Evolutionary conservation across 2,797 vertebrate genomes (phyloP).

Genomic region (Megaceryle alcyon): DNA sequence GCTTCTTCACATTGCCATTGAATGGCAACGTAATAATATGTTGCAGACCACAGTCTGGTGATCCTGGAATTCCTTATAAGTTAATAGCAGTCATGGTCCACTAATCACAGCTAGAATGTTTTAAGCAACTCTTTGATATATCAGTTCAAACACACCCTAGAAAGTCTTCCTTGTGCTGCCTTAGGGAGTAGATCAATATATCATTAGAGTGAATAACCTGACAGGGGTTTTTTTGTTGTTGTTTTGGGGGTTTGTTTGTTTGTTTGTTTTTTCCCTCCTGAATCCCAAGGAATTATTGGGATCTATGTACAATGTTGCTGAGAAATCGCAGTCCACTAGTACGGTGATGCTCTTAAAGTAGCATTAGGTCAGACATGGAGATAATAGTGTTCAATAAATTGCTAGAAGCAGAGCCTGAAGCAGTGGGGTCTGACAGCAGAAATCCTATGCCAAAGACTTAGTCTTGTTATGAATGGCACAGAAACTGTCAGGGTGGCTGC

Average conservation of each 20-base stretch:
- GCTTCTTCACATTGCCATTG: background rate
- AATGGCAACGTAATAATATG: conserved; percentile 38
- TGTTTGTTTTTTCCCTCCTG: rapidly evolving
- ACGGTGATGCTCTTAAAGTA: background rate
- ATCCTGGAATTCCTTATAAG: conserved; percentile 52
- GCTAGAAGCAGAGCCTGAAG: conserved; percentile 1
- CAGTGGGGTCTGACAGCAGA: background rate
- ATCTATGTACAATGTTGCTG: background rate
- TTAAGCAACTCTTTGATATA: conserved; percentile 33
- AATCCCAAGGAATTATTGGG: background rate
- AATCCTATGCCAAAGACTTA: background rate
- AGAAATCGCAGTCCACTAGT: background rate
- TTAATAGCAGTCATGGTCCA: conserved; percentile 55
- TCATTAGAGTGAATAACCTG: background rate
- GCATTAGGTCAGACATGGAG: background rate
- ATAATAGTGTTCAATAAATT: background rate
- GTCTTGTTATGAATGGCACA: background rate
- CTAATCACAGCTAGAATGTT: conserved; percentile 50
- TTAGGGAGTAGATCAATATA: background rate
- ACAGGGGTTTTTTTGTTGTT: background rate
- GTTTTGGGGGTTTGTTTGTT: too few species aligned
- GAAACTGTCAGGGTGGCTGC: background rate
- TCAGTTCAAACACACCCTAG: background rate
- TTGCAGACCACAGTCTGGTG: conserved; percentile 48
- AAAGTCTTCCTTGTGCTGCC: background rate